Base-by-base conservation (phyloP, 2,888 invertebrate genomes). In the Troglohyphantes excavatus region DNA sequence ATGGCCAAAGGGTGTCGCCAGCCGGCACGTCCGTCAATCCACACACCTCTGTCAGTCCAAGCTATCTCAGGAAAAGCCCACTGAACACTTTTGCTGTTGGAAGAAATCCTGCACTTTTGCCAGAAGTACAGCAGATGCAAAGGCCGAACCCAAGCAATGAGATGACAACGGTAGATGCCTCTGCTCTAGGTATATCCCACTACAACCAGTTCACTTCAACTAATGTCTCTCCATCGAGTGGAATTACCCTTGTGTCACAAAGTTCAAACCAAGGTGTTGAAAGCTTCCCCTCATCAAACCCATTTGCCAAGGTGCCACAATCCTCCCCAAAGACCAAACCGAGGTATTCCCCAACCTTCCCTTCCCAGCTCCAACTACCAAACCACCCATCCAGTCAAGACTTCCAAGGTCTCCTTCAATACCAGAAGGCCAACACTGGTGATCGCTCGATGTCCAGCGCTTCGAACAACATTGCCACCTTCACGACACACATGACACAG, bases 91-190 rank as follows among this genome's bases (percentile, higher is more conserved):
- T n/a, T 53, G 53, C 33, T n/a, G 7, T 27, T 26, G 75, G 53
- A n/a, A 82, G 26, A 23, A 59, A 59, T 68, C 0, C 26, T 11
- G 19, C 61, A 2, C 17, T 76, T 43, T 13, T 46, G 5, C 85
- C 67, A 17, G 68, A 26, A 13, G 2, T 26, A 26, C 19, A 65
- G 23, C 13, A 19, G 61, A 2, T 46, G 59, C 7, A 9, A 13
- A 33, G 63, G 3, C 33, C 33, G 46, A n/a, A 21, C 19, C 46
- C 46, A 11, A 13, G 17, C 11, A 75, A 59, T 27, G 75, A 81
- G 17, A 33, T 65, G n/a, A 67, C 88, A n/a, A 89, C 88, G 17
- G 59, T 89, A 0, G 75, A 89, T 46, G 76, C 70, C 6, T 67
- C 82, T 9, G 67, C 67, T 68, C 63, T 89, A 6, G 53, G 53